A percentile compares a stretch with the other conserved stretches of the same genome.
Conservation (phyloP, 2,888 invertebrate species). For the Anthoptus insignis region DNA sequence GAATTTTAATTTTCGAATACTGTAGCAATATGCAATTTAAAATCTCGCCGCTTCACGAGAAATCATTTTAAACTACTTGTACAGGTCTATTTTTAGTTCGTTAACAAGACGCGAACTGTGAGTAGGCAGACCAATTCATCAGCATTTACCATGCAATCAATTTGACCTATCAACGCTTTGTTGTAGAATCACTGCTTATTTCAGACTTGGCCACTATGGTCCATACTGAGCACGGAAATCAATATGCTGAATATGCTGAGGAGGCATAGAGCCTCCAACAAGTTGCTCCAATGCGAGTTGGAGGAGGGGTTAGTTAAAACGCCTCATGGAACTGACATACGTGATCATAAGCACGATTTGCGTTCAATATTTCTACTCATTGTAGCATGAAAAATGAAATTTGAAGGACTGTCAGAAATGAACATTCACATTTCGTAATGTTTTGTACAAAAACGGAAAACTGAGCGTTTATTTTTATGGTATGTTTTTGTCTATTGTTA, state of each 20-base stretch:
- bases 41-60: slow-evolving; percentile 19
- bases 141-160: slow-evolving; percentile 76
- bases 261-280: too few relatives aligned
- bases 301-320: too few relatives aligned
- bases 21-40: too few relatives aligned
- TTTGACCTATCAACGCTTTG: slow-evolving; percentile 72
- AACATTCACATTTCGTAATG: slow-evolving; percentile 48
- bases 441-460: slow-evolving; percentile 3
- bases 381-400: slow-evolving; percentile 81
- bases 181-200: too few relatives aligned
- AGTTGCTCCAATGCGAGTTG: too few relatives aligned
- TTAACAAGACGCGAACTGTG: slow-evolving; percentile 54
- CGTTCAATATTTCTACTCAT: slow-evolving; percentile 80
- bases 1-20: too few relatives aligned
- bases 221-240: too few relatives aligned
- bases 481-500: not conserved
- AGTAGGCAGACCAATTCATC: slow-evolving; percentile 62
- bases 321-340: slow-evolving; percentile 78
- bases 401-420: slow-evolving; percentile 78
- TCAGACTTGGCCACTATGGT: too few relatives aligned
- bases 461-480: not conserved
- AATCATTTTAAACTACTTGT: slow-evolving; percentile 30
- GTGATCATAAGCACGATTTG: slow-evolving; percentile 69
- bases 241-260: too few relatives aligned
- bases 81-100: slow-evolving; percentile 74